Base-by-base conservation (phyloP, 1,140 invertebrate genomes). In the Orussus abietinus region DNA sequence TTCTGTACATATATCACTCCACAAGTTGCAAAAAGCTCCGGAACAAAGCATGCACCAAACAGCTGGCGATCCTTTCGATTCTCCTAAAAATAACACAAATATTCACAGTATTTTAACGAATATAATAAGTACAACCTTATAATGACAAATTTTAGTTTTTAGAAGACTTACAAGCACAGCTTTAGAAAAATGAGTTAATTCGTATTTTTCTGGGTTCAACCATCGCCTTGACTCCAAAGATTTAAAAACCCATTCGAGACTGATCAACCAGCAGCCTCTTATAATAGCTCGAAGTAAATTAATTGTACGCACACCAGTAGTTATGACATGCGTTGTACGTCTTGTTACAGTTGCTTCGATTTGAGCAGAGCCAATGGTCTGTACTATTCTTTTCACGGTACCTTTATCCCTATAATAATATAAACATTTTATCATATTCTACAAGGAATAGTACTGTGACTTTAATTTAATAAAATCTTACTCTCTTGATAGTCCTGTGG, bases 211-310 rank as follows among this genome's bases (percentile, higher is more conserved):
- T 28, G 71, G 62, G 34, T 64, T 44, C 2, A 70, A 13, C 72
- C 72, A 76, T 9, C 32, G 26, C 6, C 51, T 52, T 1, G 45
- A 53, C 41, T 71, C 62, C 5, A 71, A 46, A 3, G 68, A 74
- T 34, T 59, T 57, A 6, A 64, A 38, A 31, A 66, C 45, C 74
- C 74, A 76, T 19, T 71, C 63, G n/a, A 66, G 45, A 13, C 42
- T 55, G 3, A 75, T 51, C 2, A 76, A 47, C 72, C 72, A 75
- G 31, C 70, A 75, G 9, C 75, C 75, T 45, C 72, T 52, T 40
- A 74, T 63, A 36, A 76, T 70, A 36, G 62, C 73, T 40, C 62
- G 64, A 6, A 76, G 38, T 17, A 76, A 41, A 53, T 76, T 76
- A 19, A 75, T 54, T 2, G 75, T 76, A 5, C 74, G 55, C 4